A percentile compares a stretch with the other conserved stretches of the same genome.
Conservation (phyloP, 2,113 vertebrate species). For the Xiphorhynchus elegans region DNA sequence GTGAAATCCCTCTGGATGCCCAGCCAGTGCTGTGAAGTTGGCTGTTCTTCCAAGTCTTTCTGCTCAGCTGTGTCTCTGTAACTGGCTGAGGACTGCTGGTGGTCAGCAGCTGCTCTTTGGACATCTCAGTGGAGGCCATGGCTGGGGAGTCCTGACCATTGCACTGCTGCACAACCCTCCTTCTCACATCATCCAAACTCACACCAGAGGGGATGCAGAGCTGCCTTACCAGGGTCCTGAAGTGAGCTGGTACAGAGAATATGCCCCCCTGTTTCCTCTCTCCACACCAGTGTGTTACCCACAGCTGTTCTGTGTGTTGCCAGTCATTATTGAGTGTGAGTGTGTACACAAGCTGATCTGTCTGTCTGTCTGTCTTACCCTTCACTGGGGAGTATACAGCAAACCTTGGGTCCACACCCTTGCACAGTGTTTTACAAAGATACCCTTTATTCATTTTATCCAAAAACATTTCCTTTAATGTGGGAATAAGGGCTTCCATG, state of each 20-base stretch:
- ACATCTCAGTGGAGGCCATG: rapidly evolving
- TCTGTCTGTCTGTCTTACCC: background rate
- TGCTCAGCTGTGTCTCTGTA: background rate
- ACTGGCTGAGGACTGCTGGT: rapidly evolving
- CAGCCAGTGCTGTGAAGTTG: background rate
- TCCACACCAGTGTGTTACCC: rapidly evolving
- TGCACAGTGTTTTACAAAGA: background rate
- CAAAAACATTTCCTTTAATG: background rate
- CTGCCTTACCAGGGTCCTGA: background rate
- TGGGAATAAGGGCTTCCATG: background rate
- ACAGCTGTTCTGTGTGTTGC: background rate
- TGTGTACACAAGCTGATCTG: background rate
- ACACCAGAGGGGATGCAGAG: background rate
- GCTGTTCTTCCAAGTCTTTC: background rate
- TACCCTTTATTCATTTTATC: background rate
- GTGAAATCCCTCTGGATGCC: background rate
- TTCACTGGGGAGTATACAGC: background rate
- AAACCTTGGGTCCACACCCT: background rate
- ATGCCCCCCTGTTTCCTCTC: background rate
- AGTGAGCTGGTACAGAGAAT: background rate
- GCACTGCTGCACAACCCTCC: background rate
- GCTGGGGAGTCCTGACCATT: background rate
- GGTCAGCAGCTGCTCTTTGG: background rate
- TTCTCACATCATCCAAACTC: background rate
- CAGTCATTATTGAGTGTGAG: background rate